A percentile compares a stretch with the other conserved stretches of the same genome.
Evolutionary conservation across 2,888 invertebrate genomes (phyloP).

Genomic region (Ferdinandea cuprea): DNA sequence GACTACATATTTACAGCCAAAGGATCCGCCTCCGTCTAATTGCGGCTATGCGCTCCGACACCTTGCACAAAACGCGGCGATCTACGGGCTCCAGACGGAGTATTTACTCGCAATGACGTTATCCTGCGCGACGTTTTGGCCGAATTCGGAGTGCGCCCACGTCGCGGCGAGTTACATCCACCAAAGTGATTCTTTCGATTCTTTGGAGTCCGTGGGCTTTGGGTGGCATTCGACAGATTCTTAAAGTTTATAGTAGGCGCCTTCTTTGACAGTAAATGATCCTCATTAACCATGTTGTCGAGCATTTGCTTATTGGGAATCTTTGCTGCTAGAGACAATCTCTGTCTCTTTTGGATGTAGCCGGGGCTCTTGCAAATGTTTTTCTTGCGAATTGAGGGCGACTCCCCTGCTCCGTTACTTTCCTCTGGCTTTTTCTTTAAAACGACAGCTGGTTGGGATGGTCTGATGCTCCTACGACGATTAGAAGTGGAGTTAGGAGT

Average conservation of each 20-base stretch:
- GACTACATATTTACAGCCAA: neutral
- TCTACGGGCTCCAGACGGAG: conserved; percentile 29
- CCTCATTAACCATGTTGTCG: conserved; percentile 65
- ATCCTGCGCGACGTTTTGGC: conserved; percentile 28
- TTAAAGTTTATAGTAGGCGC: conserved; percentile 38
- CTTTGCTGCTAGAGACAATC: conserved; percentile 53
- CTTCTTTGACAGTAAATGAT: conserved; percentile 47
- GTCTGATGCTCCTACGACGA: conserved; percentile 60
- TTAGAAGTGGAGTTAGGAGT: conserved; percentile 38
- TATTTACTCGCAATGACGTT: conserved; percentile 32
- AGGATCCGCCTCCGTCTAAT: neutral
- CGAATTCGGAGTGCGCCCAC: conserved; percentile 45
- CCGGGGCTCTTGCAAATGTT: conserved; percentile 74
- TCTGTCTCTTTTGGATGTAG: conserved; percentile 71
- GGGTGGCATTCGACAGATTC: conserved; percentile 42
- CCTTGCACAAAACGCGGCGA: conserved; percentile 46
- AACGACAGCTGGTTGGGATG: conserved; percentile 33
- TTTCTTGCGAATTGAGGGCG: conserved; percentile 73
- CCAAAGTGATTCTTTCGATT: conserved; percentile 56
- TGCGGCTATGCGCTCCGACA: neutral
- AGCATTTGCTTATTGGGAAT: conserved; percentile 66
- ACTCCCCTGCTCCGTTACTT: conserved; percentile 25
- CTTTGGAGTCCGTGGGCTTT: conserved; percentile 65
- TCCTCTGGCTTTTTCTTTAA: conserved; percentile 32
- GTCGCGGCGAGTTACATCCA: conserved; percentile 63